Evolutionary conservation across 2,888 invertebrate genomes (phyloP), one percentile per base, ranked within the genome.

Genomic region (Tridacna crocea): DNA sequence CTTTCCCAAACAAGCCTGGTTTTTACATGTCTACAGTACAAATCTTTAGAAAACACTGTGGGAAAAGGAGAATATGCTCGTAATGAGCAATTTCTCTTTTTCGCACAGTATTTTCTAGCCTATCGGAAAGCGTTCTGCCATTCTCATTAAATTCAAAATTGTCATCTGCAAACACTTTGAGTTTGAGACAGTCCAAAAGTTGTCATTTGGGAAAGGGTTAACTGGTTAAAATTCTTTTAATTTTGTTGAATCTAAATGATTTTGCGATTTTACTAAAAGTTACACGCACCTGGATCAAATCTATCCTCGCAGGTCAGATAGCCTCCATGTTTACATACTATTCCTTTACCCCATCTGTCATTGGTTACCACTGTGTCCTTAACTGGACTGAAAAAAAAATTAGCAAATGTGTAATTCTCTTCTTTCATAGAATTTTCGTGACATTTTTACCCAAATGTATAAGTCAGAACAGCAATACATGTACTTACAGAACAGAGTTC

Each of bases 291-390:
- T 91, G 97, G 97, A 95, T 97, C 97, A 92, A 96, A 98, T 90
- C 97, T 96, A 94, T 99, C 99, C 4, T 95, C 94, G 93, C 98
- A 98, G 46, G 97, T 98, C 88, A 96, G 97, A 93, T 97, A 98
- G 89, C 97, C 98, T 2, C 99, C 99, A 95, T 99, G 99, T 87
- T 96, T 95, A 85, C 99, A 98, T 10, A 96, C 95, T 3, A 96
- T 96, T 13, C 96, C 96, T 19, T 95, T 95, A 0, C 99, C 99
- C 99, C 99, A 99, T 88, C 99, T 96, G 94, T 99, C 99, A 94
- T 99, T 99, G 0, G 97, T 97, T 0, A 98, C 98, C 0, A 99
- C 96, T 8, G 96, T 96, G 87, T 98, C 96, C 91, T 96, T 97
- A 0, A 99, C 97, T 0, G 95, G 95, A 84, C 95, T 95, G 87